Conservation (phyloP, 2,797 vertebrate genomes). For the Chloroceryle inda region DNA sequence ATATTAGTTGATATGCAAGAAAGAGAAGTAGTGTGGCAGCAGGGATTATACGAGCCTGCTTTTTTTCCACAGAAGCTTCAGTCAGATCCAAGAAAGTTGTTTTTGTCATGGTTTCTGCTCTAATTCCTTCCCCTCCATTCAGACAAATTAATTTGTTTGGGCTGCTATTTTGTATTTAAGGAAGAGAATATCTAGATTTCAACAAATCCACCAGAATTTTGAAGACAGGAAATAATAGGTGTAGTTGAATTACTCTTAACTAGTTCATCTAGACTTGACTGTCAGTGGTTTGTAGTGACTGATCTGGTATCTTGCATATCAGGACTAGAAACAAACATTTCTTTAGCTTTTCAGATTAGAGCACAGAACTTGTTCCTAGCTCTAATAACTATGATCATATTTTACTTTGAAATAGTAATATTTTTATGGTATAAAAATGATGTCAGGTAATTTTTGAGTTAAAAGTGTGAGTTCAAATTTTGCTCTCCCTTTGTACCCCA, state of each 20-base stretch:
- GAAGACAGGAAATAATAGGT: not conserved
- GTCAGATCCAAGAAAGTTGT: not conserved
- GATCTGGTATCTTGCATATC: not conserved
- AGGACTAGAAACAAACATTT: not conserved
- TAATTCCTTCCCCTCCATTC: not conserved
- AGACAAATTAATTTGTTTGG: conserved; percentile 36
- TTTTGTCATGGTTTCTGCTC: not conserved
- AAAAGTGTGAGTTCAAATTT: not conserved
- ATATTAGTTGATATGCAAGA: not conserved
- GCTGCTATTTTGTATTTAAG: not conserved
- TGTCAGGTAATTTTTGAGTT: not conserved
- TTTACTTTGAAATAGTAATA: not conserved
- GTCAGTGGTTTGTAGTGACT: not conserved
- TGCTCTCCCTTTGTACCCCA: not conserved
- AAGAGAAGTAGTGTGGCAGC: not conserved
- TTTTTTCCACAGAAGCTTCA: conserved; percentile 21
- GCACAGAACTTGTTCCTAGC: not conserved
- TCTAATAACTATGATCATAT: not conserved
- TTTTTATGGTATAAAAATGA: not conserved
- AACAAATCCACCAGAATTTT: not conserved
- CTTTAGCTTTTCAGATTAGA: not conserved
- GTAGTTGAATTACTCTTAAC: not conserved
- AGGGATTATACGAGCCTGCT: not conserved
- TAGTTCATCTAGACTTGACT: not conserved
- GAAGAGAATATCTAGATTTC: not conserved